Percentiles rank a stretch among this genome's conserved stretches.
Evolutionary conservation across 2,888 invertebrate genomes (phyloP).

Genomic region (Ochropleura plecta): DNA sequence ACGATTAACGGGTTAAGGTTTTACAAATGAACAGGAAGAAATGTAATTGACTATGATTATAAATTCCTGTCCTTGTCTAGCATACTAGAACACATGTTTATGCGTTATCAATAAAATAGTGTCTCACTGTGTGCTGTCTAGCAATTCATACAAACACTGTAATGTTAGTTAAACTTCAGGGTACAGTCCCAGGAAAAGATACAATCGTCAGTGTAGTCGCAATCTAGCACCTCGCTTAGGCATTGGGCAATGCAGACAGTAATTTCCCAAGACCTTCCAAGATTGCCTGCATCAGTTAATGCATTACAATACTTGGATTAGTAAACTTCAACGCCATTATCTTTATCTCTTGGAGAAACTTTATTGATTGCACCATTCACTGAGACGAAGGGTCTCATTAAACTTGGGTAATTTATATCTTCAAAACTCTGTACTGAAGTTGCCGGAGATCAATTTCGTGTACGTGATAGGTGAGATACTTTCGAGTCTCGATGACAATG

Average conservation of each 20-base stretch:
- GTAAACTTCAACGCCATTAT: slow-evolving; percentile 48
- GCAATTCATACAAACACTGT: no score
- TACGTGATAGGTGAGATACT: slow-evolving; percentile 54
- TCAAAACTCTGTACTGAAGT: slow-evolving; percentile 59
- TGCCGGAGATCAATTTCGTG: slow-evolving; percentile 57
- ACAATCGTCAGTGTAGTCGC: neutral
- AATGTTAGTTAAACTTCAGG: no score
- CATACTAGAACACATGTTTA: neutral
- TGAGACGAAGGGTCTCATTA: slow-evolving; percentile 61
- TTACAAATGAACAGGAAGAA: neutral
- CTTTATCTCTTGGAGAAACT: slow-evolving; percentile 48
- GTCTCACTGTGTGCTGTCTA: no score
- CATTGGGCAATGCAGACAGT: no score
- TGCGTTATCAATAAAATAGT: no score
- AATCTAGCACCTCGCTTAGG: neutral
- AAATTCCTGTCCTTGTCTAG: neutral
- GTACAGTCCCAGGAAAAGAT: neutral
- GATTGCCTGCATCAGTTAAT: slow-evolving; percentile 27
- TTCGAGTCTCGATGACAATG: slow-evolving; percentile 35
- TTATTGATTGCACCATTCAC: slow-evolving; percentile 62
- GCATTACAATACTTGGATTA: slow-evolving; percentile 27
- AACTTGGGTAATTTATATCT: slow-evolving; percentile 65
- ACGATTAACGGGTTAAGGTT: neutral
- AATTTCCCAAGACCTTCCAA: neutral
- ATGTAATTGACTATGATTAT: neutral